A percentile compares a stretch with the other conserved stretches of the same genome.
Conservation (phyloP, 2,797 vertebrate genomes). For the Phalloptychus januarius region DNA sequence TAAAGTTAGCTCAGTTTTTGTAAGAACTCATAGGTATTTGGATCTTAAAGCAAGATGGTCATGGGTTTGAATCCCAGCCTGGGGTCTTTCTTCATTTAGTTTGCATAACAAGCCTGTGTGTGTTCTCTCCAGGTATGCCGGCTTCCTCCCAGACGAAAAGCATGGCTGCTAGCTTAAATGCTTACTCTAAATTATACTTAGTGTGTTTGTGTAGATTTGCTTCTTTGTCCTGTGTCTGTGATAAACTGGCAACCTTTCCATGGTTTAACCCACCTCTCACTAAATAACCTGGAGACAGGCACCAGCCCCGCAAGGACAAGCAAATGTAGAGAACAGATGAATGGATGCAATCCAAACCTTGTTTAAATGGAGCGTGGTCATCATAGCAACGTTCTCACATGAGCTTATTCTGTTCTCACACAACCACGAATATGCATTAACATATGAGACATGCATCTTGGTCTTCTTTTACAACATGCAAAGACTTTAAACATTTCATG, state of each 20-base stretch:
- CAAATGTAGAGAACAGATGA: neutral
- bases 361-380: neutral
- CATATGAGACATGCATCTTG: neutral
- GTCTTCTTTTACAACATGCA: neutral
- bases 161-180: neutral
- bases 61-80: neutral
- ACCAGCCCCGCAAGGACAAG: neutral
- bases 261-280: neutral
- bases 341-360: neutral
- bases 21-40: too few relatives aligned
- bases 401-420: neutral
- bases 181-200: neutral
- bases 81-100: neutral
- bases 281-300: neutral
- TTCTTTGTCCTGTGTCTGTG: neutral
- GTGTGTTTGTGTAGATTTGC: neutral
- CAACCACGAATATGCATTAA: neutral
- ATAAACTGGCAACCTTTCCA: neutral
- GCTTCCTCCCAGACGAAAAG: neutral
- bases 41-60: neutral
- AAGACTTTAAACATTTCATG: slow-evolving; percentile 27
- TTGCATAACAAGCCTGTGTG: neutral
- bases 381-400: neutral
- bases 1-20: neutral
- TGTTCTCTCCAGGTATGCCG: neutral